These are phyloP conservation scores for Crocuta crocuta DNA, from an alignment of 2,113 vertebrate genomes.

Conservation along the genomic window DNA sequence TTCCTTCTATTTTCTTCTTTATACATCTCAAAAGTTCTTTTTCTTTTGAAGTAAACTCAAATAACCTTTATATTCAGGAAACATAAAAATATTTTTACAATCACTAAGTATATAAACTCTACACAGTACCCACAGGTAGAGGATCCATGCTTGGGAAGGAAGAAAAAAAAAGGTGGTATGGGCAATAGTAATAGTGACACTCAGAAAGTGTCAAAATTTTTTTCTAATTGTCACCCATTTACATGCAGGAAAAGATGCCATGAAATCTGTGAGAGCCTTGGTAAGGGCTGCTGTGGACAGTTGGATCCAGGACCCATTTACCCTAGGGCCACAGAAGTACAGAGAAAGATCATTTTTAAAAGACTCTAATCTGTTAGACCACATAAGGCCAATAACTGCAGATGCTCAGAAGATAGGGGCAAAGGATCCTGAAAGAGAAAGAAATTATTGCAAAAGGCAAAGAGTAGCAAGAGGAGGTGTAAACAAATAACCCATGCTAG, in stretches of 20 bases:
- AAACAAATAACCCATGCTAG: neutral
- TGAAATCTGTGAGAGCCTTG: neutral
- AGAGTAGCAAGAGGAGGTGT: neutral
- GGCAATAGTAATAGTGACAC: neutral
- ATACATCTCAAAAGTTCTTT: neutral
- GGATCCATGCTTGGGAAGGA: neutral
- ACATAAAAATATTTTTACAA: slow-evolving; percentile 26
- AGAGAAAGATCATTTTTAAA: slow-evolving; percentile 23
- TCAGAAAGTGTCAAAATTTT: slow-evolving; percentile 24
- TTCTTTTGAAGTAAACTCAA: slow-evolving; percentile 31
- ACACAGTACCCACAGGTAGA: neutral
- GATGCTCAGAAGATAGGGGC: neutral
- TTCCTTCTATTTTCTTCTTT: slow-evolving; percentile 28
- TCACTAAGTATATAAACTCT: slow-evolving; percentile 30
- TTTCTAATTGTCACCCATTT: neutral
- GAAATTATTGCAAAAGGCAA: neutral
- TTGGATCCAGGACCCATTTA: neutral
- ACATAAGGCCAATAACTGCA: neutral
- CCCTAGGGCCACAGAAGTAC: neutral
- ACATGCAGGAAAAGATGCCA: neutral
- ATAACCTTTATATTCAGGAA: slow-evolving; percentile 51
- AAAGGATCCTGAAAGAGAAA: slow-evolving; percentile 15
- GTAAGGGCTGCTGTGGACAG: neutral
- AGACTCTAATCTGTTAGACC: neutral
- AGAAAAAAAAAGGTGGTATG: neutral